Conservation (phyloP, 2,888 invertebrate species). For the Ichneumoninae sp. region DNA sequence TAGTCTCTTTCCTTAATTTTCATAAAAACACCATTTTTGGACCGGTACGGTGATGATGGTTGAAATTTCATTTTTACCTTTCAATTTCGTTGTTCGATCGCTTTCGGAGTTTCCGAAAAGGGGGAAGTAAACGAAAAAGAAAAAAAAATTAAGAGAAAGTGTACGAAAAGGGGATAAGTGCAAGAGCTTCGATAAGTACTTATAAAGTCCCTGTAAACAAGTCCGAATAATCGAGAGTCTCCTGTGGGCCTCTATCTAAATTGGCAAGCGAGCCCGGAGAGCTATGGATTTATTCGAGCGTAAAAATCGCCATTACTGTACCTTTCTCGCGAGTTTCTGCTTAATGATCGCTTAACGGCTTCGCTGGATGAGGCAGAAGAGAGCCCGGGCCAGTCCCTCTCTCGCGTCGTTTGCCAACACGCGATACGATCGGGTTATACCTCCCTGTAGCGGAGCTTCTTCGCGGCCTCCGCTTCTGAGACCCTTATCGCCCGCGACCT, state of each 20-base stretch:
- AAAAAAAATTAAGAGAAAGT: neutral
- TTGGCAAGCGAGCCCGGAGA: constrained; percentile 63
- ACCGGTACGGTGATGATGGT: neutral
- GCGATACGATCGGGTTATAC: constrained; percentile 61
- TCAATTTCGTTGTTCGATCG: neutral
- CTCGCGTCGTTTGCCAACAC: constrained; percentile 54
- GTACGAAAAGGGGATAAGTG: constrained; percentile 6
- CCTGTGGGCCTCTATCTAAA: constrained; percentile 73
- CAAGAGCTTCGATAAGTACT: constrained; percentile 19
- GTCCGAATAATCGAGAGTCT: constrained; percentile 38
- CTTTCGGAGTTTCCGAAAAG: neutral
- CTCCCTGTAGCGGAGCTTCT: constrained; percentile 39
- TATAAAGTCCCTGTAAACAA: constrained; percentile 22
- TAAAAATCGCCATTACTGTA: constrained; percentile 73
- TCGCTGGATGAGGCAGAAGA: constrained; percentile 35
- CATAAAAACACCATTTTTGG: too few relatives aligned
- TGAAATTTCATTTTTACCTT: neutral
- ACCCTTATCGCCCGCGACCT: constrained; percentile 61
- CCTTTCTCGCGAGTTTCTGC: constrained; percentile 68
- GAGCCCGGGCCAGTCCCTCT: constrained; percentile 16
- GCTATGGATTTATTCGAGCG: constrained; percentile 73
- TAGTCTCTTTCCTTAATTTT: too few relatives aligned
- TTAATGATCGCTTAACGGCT: constrained; percentile 74
- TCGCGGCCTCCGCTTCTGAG: constrained; percentile 28
- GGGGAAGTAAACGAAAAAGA: neutral